These are phyloP conservation scores for Oxyteleia sp. DNA, from an alignment of 2,888 invertebrate species.

Conservation along the genomic window DNA sequence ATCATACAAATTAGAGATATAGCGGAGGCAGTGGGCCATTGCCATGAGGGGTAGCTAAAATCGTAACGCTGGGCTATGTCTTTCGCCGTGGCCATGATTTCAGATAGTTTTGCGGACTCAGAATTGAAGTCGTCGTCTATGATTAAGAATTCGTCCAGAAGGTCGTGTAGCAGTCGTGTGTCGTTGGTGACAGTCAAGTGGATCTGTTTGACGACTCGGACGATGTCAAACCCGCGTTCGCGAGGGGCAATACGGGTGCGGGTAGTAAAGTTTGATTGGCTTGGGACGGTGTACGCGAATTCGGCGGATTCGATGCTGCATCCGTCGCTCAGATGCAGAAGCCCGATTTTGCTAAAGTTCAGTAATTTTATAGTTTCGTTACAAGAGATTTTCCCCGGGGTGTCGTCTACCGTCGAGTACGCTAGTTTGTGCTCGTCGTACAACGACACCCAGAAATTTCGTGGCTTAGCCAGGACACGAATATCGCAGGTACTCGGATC, in stretches of 20 bases:
- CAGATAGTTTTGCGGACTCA: background rate
- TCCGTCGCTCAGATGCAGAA: background rate
- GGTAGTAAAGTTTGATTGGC: too few species aligned
- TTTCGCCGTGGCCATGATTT: background rate
- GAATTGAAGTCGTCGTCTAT: background rate
- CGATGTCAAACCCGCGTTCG: too few species aligned
- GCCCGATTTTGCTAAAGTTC: background rate
- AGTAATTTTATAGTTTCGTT: background rate
- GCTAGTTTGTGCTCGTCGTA: background rate
- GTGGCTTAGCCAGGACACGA: background rate
- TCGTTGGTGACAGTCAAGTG: too few species aligned
- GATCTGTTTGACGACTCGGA: too few species aligned
- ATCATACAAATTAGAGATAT: too few species aligned
- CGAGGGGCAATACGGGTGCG: too few species aligned
- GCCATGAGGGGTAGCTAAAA: too few species aligned
- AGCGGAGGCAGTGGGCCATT: too few species aligned
- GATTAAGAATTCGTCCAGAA: background rate
- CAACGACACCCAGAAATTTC: background rate
- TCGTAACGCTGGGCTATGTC: background rate
- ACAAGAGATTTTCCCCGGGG: background rate
- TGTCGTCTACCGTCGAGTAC: background rate
- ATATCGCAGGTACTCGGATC: background rate
- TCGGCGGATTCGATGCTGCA: background rate
- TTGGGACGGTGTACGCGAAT: background rate
- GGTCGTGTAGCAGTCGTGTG: background rate